Conservation (phyloP, 2,113 vertebrate genomes). For the Felis catus region F.catus_Fca126_mat1.0 CM031420.1:94308501-94309000, state of each 20-base stretch:
- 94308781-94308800: not conserved
- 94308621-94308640: too few relatives aligned
- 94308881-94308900: not conserved
- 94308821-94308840: not conserved
- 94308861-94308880: not conserved
- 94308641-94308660: too few relatives aligned
- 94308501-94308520: not conserved
- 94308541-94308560: too few relatives aligned
- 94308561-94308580: too few relatives aligned
- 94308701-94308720: too few relatives aligned
- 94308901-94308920: not conserved
- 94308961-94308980: not conserved
- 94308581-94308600: too few relatives aligned
- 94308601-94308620: too few relatives aligned
- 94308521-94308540: constrained; percentile 7
- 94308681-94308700: too few relatives aligned
- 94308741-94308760: not conserved
- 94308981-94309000: not conserved
- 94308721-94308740: too few relatives aligned
- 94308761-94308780: not conserved
- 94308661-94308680: too few relatives aligned
- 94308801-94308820: not conserved
- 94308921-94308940: rapidly evolving
- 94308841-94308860: not conserved
- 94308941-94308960: rapidly evolving